Conservation (phyloP, 1,140 invertebrate genomes). For the Drosophila kanapiae region DNA sequence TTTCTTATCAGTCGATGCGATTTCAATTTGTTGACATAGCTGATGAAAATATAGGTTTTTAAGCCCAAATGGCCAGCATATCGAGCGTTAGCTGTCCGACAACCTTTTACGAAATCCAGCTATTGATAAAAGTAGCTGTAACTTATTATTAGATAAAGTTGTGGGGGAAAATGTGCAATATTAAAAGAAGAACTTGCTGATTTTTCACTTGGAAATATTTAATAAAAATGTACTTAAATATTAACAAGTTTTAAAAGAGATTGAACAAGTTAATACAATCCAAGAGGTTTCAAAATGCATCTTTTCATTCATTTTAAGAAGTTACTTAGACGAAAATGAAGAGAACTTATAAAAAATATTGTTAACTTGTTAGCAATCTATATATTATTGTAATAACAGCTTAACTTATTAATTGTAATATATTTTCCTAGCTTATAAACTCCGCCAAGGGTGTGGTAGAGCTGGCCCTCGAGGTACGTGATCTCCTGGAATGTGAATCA, state of each 20-base stretch:
- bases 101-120: slow-evolving; percentile 19
- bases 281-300: not conserved
- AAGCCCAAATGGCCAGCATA: slow-evolving; percentile 28
- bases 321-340: not conserved
- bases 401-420: not conserved
- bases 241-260: no score
- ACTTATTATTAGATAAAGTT: not conserved
- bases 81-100: not conserved
- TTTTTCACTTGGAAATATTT: not conserved
- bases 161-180: not conserved
- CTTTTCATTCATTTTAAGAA: not conserved
- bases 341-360: no score
- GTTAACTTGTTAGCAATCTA: no score
- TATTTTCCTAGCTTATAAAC: slow-evolving; percentile 57
- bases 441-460: slow-evolving; percentile 77
- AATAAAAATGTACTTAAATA: not conserved
- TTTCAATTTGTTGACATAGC: slow-evolving; percentile 42
- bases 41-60: slow-evolving; percentile 11
- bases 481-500: slow-evolving; percentile 49
- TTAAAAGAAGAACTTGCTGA: no score
- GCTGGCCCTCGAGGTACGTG: slow-evolving; percentile 72
- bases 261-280: no score
- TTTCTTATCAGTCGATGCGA: slow-evolving; percentile 43
- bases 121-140: slow-evolving; percentile 7
- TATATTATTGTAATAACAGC: not conserved